These are phyloP conservation scores for Upupa epops DNA, from an alignment of 2,113 vertebrate genomes.

Conservation along the genomic window DNA sequence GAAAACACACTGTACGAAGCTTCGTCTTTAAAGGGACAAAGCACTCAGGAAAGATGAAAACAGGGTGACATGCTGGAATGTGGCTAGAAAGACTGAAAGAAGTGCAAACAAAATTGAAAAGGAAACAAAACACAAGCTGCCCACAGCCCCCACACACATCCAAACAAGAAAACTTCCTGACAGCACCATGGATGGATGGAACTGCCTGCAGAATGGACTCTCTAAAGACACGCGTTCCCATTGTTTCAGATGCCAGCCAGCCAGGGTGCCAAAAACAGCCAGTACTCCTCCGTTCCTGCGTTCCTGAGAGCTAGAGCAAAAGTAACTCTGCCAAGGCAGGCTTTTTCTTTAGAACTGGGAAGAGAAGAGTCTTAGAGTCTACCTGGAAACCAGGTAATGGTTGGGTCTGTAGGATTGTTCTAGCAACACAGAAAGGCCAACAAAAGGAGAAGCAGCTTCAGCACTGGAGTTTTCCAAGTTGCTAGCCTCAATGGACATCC, in stretches of 20 bases:
- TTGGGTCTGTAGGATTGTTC: background rate
- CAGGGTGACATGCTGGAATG: background rate
- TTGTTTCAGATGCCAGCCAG: background rate
- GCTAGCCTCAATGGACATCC: background rate
- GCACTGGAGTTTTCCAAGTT: background rate
- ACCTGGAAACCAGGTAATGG: background rate
- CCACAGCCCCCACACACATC: background rate
- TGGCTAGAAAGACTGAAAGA: background rate
- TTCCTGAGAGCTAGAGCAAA: background rate
- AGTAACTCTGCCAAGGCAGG: background rate
- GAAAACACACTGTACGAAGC: background rate
- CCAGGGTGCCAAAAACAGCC: constrained; percentile 3
- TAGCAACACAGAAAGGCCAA: background rate
- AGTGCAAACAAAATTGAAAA: background rate
- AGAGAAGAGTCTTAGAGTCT: background rate
- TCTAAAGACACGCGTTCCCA: background rate
- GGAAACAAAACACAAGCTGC: background rate
- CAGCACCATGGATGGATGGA: background rate
- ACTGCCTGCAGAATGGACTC: background rate
- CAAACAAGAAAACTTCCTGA: constrained; percentile 26
- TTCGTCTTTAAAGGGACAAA: constrained; percentile 48
- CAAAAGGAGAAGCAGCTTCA: background rate
- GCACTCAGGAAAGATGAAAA: background rate
- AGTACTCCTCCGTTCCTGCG: background rate
- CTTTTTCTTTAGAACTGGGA: background rate